Evolutionary conservation across 2,888 invertebrate genomes (phyloP).

Genomic region (Caenorhabditis sinica): DNA sequence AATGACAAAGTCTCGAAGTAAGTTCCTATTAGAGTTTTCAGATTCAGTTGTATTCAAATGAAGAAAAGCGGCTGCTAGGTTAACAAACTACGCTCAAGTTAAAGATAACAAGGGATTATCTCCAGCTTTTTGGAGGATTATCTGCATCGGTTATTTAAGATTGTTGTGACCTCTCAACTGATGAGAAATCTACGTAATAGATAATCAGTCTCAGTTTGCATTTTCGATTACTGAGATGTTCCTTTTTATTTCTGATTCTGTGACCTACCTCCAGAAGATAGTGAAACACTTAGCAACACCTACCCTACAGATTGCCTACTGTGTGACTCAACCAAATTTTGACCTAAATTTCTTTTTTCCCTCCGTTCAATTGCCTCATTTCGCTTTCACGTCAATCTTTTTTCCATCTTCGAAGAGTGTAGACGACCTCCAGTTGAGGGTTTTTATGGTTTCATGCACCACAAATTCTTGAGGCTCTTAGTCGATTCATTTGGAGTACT

Average conservation of each 20-base stretch:
- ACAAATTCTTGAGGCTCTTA: conserved; percentile 19
- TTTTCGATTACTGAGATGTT: neutral
- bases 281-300: neutral
- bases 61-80: neutral
- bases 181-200: conserved; percentile 13
- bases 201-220: neutral
- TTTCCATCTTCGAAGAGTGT: conserved; percentile 2
- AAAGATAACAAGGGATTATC: conserved; percentile 17
- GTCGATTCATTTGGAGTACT: neutral
- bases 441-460: conserved; percentile 58
- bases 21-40: neutral
- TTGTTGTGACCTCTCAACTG: conserved; percentile 23
- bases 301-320: conserved; percentile 2
- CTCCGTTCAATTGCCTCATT: conserved; percentile 49
- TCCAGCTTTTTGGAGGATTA: neutral
- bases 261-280: neutral
- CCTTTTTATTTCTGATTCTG: neutral
- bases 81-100: conserved; percentile 7
- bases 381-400: conserved; percentile 10
- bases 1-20: neutral
- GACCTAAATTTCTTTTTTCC: conserved; percentile 41
- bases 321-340: conserved; percentile 51
- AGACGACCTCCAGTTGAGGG: conserved; percentile 26
- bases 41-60: neutral
- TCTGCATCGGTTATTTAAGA: conserved; percentile 11